phyloP scores from a whole-genome alignment of 2,113 vertebrate genomes.

The Himantopus leucocephalus region DNA sequence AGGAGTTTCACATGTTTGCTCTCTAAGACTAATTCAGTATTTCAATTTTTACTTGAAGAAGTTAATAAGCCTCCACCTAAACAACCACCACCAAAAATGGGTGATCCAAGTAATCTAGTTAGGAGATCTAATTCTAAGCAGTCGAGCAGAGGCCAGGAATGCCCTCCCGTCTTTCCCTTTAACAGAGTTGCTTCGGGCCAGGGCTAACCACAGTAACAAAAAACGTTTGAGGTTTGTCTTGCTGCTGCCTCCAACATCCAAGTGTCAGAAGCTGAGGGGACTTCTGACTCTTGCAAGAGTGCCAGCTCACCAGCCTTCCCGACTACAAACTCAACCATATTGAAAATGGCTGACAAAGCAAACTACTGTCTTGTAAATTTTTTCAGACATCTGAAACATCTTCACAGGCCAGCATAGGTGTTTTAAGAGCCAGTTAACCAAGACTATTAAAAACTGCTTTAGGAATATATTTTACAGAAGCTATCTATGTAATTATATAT shows the following conservation, averaged over 20 bases:
- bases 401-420: not conserved
- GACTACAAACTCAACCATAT: not conserved
- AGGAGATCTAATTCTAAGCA: not conserved
- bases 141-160: not conserved
- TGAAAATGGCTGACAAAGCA: not conserved
- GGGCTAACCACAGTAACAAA: not conserved
- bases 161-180: not conserved
- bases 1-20: not conserved
- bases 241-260: not conserved
- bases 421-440: not conserved
- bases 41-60: rapidly evolving
- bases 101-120: not conserved
- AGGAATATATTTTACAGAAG: not conserved
- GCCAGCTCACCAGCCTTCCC: not conserved
- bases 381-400: not conserved
- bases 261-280: not conserved
- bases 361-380: not conserved
- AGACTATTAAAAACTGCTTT: not conserved
- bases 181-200: not conserved
- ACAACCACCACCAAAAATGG: not conserved
- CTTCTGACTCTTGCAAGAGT: not conserved
- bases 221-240: rapidly evolving
- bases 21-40: not conserved
- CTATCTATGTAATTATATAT: not conserved
- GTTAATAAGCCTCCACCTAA: not conserved